Conservation (phyloP, 2,888 invertebrate species). For the Eupithecia subfuscata region DNA sequence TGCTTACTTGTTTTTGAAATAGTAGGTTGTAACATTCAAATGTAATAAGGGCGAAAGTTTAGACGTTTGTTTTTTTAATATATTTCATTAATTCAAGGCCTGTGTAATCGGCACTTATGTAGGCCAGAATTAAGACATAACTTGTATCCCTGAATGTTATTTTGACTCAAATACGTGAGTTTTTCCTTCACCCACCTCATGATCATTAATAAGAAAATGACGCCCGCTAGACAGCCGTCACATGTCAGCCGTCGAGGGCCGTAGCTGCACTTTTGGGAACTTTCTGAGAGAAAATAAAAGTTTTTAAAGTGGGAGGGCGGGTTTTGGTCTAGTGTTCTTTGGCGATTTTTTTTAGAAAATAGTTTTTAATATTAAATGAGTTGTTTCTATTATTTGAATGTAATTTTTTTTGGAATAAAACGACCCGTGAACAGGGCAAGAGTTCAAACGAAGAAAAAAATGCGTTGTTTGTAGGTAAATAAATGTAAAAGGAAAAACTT, state of each 20-base stretch:
- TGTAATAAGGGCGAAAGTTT: too few species aligned
- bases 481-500: neutral
- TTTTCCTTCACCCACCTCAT: neutral
- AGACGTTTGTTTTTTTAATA: too few species aligned
- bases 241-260: slow-evolving; percentile 44
- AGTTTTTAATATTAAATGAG: too few species aligned
- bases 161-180: neutral
- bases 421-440: too few species aligned
- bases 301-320: neutral
- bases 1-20: neutral
- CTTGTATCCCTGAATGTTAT: too few species aligned
- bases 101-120: too few species aligned
- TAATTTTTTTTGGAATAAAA: too few species aligned
- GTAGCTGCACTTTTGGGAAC: slow-evolving; percentile 52
- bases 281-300: neutral
- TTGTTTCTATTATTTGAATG: too few species aligned
- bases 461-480: too few species aligned
- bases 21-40: neutral
- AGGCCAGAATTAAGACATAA: neutral
- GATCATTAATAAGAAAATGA: neutral
- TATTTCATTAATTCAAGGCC: too few species aligned
- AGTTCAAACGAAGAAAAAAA: too few species aligned
- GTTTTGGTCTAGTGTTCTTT: neutral
- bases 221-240: neutral
- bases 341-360: neutral